A percentile compares a stretch with the other conserved stretches of the same genome.
phyloP scores from a whole-genome alignment of 1,140 invertebrate species.

The Drosophila miranda region DNA sequence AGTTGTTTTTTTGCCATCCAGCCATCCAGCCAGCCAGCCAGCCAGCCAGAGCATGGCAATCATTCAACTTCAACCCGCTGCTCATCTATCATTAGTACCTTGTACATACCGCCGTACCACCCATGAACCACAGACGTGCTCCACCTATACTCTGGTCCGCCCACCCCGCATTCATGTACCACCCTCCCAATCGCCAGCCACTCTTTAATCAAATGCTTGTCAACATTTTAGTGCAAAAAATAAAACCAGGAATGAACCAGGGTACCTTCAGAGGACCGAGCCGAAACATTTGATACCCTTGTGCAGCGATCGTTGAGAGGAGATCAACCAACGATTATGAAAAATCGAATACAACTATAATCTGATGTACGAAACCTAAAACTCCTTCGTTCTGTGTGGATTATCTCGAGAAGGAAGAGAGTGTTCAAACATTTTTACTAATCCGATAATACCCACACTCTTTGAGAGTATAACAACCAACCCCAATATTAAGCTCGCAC shows the following conservation, averaged over 20 bases:
- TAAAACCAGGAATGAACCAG: neutral
- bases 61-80: constrained; percentile 44
- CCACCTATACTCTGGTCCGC: constrained; percentile 8
- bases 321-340: no score
- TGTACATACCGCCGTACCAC: constrained; percentile 7
- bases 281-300: no score
- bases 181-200: constrained; percentile 12
- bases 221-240: constrained; percentile 57
- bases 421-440: neutral
- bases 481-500: constrained; percentile 28
- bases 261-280: neutral
- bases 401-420: no score
- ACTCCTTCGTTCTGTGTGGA: neutral
- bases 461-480: constrained; percentile 15
- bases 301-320: no score
- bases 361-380: no score
- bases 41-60: constrained; percentile 33
- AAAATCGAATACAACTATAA: no score
- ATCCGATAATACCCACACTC: no score
- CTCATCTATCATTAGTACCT: constrained; percentile 30
- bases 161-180: neutral
- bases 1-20: constrained; percentile 18
- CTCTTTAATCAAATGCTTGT: constrained; percentile 70
- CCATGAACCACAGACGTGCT: constrained; percentile 51
- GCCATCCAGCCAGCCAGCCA: constrained; percentile 7